phyloP scores from a whole-genome alignment of 2,797 vertebrate species.

The Hyperoplus lanceolatus region DNA sequence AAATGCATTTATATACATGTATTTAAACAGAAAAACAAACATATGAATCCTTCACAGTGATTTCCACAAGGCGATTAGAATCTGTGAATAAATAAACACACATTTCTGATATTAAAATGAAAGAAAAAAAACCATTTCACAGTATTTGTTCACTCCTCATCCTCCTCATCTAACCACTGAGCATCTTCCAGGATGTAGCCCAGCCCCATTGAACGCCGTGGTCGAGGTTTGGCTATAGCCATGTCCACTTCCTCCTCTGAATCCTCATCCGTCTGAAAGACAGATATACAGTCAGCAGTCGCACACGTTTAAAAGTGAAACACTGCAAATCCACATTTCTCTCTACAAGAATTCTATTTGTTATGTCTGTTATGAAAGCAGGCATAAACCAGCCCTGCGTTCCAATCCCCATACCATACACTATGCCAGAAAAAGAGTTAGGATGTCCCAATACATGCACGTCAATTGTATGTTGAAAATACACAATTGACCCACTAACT shows the following conservation, averaged over 20 bases:
- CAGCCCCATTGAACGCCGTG: conserved; percentile 54
- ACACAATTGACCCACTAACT: too few relatives aligned
- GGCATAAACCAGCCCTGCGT: not conserved
- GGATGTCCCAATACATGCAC: too few relatives aligned
- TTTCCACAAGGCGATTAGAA: not conserved
- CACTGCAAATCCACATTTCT: not conserved
- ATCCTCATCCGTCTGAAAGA: conserved; percentile 46
- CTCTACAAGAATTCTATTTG: not conserved
- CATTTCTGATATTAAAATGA: not conserved
- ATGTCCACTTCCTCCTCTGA: rapidly evolving
- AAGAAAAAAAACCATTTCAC: not conserved
- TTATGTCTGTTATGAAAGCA: not conserved
- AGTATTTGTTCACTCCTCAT: not conserved
- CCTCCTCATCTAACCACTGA: conserved; percentile 66
- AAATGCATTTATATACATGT: too few relatives aligned
- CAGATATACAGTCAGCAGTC: conserved; percentile 9
- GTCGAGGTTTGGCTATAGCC: not conserved
- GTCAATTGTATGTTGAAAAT: too few relatives aligned
- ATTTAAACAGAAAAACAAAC: too few relatives aligned
- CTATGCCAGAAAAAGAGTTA: too few relatives aligned
- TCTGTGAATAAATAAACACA: not conserved
- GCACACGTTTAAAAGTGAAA: not conserved
- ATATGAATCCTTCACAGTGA: not conserved
- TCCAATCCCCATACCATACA: too few relatives aligned
- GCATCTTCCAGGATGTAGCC: conserved; percentile 75